Conservation (phyloP, 2,888 invertebrate genomes). For the Pseudococcus jackbeardsleyi region DNA sequence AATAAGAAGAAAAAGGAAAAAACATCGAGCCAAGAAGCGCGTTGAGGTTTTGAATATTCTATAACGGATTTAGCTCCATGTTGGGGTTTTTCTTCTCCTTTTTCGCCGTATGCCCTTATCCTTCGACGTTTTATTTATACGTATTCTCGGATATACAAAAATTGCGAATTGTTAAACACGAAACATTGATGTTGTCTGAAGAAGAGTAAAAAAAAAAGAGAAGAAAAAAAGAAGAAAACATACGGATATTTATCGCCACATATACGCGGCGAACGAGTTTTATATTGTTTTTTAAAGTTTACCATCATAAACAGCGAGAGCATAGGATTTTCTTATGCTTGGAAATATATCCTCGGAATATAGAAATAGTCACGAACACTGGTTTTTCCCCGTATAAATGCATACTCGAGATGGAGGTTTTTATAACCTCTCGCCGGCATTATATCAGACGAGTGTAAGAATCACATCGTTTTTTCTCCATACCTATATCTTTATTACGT, state of each 20-base stretch:
- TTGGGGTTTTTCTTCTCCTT: not conserved
- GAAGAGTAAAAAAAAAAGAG: not conserved
- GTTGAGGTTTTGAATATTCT: conserved; percentile 46
- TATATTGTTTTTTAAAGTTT: conserved; percentile 55
- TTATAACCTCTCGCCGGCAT: not conserved
- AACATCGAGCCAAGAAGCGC: not conserved
- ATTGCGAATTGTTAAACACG: conserved; percentile 46
- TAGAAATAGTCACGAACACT: conserved; percentile 56
- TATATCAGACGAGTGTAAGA: not conserved
- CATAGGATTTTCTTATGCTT: conserved; percentile 29
- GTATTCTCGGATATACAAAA: conserved; percentile 24
- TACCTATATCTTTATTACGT: not conserved
- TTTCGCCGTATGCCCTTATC: not conserved
- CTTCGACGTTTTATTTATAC: conserved; percentile 35
- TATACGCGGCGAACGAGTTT: conserved; percentile 30
- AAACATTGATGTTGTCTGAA: conserved; percentile 23
- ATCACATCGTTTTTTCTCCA: not conserved
- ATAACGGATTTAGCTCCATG: conserved; percentile 23
- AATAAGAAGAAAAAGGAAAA: not conserved
- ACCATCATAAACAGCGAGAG: conserved; percentile 35
- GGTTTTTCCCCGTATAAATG: conserved; percentile 17
- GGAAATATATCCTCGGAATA: conserved; percentile 46
- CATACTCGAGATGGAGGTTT: conserved; percentile 16
- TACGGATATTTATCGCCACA: conserved; percentile 28
- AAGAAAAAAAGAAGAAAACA: conserved; percentile 17